Base-by-base conservation (phyloP, 2,888 invertebrate species). In the Lysandra coridon region DNA sequence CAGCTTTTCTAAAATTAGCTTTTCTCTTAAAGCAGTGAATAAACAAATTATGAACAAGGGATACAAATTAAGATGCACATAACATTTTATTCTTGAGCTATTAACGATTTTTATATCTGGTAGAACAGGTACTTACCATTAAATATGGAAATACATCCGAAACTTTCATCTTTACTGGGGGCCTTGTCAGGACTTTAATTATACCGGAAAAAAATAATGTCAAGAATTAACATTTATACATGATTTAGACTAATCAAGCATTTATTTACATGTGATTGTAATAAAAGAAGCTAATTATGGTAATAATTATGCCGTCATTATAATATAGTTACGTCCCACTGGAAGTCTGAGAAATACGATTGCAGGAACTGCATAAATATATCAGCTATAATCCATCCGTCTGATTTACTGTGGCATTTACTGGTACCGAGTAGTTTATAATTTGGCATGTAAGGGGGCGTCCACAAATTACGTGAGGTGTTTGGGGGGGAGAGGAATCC, bases 101-200 rank as follows among this genome's bases (percentile, higher is more conserved):
- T 23, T 23, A 64, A 64, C 30, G 23, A 64, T 30, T 64, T 69
- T 69, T 37, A 69, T 69, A 69, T 10, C 14, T 69, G 69, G 33
- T 10, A 69, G 14, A 33, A 33, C 69, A 33, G 69, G 69, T 64
- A 23, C 62, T 62, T 17, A 69, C 30, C 69, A 37, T 69, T 64
- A 64, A 69, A 69, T 69, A 69, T 69, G 69, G 69, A 69, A 69
- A 69, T 69, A 69, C 69, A 37, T 69, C 69, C 33, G 69, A 69
- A 69, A 69, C 69, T 69, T 69, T 69, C 69, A 69, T 33, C 14
- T 69, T 69, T 69, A 69, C 14, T 14, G 69, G 4, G 33, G 69
- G 33, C 69, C 69, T 69, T 69, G 69, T 69, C 69, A 69, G 33
- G 33, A 69, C 33, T 69, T 17, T 10, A 69, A 69, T 69, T 33